Conservation (phyloP, 1,140 invertebrate genomes). For the Cepaea nemoralis region DNA sequence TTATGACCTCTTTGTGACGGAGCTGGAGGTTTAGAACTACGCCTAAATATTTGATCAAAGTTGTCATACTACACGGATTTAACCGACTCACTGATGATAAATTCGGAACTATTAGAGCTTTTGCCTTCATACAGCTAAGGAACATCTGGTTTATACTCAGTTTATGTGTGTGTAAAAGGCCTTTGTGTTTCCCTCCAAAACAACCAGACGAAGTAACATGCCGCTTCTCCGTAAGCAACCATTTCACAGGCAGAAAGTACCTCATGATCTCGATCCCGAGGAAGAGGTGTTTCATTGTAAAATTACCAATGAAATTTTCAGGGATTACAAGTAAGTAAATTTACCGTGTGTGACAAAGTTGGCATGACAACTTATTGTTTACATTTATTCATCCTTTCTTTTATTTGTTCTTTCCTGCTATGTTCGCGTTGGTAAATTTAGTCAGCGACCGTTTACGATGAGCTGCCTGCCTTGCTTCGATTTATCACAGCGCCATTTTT, state of each 20-base stretch:
- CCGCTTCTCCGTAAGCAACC: constrained; percentile 88
- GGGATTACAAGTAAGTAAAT: constrained; percentile 92
- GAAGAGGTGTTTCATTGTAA: constrained; percentile 95
- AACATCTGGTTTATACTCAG: constrained; percentile 4
- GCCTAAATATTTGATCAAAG: constrained; percentile 1
- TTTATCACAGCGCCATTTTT: constrained; percentile 23
- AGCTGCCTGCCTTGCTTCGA: not conserved
- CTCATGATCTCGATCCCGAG: constrained; percentile 81
- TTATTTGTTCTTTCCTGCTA: constrained; percentile 10
- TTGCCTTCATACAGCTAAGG: not conserved
- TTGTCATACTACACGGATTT: not conserved
- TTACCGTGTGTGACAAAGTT: not conserved
- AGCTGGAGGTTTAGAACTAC: constrained; percentile 31
- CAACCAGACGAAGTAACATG: constrained; percentile 80
- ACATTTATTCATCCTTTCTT: constrained; percentile 27
- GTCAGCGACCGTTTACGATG: not conserved
- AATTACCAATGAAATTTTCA: constrained; percentile 94
- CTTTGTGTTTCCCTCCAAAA: constrained; percentile 71
- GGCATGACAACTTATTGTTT: not conserved
- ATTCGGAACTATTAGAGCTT: not conserved
- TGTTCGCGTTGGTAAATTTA: not conserved
- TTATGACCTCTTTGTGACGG: constrained; percentile 42
- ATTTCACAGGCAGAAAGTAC: constrained; percentile 79
- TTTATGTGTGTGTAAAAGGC: constrained; percentile 45
- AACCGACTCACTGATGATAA: not conserved